Evolutionary conservation across 2,113 vertebrate genomes (phyloP).

Genomic region (Boulengeromyrus knoepffleri): DNA sequence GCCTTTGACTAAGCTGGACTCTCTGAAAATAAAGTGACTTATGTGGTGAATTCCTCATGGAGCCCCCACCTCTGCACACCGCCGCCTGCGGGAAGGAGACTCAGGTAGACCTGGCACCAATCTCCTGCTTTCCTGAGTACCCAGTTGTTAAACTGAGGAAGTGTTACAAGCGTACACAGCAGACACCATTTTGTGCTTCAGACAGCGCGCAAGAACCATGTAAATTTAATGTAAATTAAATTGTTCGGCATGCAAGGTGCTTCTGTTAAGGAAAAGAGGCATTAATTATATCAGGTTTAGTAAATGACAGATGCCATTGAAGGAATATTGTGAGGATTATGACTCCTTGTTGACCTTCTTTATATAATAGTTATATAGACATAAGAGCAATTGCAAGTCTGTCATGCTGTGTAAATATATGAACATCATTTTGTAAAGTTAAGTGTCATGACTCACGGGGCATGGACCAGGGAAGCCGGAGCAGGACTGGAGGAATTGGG

Average conservation of each 20-base stretch:
- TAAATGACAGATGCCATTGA: neutral
- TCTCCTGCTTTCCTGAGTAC: neutral
- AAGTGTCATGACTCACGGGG: too few species aligned
- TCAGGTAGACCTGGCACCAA: neutral
- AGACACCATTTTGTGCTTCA: neutral
- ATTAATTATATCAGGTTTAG: neutral
- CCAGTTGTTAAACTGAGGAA: neutral
- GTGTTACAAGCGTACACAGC: neutral
- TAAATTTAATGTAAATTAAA: neutral
- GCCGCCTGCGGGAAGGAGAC: neutral
- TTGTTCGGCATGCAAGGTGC: neutral
- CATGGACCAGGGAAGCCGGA: too few species aligned
- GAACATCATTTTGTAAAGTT: neutral
- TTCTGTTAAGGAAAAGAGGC: neutral
- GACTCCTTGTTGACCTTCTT: neutral
- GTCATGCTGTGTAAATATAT: neutral
- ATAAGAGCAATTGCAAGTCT: neutral
- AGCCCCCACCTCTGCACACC: neutral
- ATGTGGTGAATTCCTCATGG: neutral
- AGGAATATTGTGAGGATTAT: neutral
- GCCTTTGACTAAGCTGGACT: neutral
- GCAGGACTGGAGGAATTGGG: too few species aligned
- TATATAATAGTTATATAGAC: neutral
- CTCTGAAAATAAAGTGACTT: neutral
- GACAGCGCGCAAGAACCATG: neutral